A percentile compares a stretch with the other conserved stretches of the same genome.
These are phyloP conservation scores for Meloidogyne floridensis DNA, from an alignment of 1,140 invertebrate genomes.

Conservation along the genomic window DNA sequence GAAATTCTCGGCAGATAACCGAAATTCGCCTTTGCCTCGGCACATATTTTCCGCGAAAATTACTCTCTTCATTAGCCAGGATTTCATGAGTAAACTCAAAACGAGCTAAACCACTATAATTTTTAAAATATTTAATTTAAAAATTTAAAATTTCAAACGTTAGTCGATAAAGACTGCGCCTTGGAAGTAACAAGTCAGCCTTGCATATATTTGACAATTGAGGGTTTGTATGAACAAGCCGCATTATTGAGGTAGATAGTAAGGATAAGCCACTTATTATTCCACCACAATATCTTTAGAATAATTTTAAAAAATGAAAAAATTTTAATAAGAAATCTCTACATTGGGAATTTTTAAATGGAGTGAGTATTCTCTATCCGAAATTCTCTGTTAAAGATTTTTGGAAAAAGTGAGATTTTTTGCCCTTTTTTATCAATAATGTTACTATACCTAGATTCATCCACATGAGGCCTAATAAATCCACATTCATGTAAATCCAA, in stretches of 20 bases:
- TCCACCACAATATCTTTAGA: constrained; percentile 84
- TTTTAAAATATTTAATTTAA: constrained; percentile 24
- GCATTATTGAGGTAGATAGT: constrained; percentile 84
- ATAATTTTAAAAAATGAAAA: constrained; percentile 13
- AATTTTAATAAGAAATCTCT: constrained; percentile 73
- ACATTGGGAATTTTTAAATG: too few species aligned
- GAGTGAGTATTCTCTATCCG: too few species aligned
- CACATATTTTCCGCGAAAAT: constrained; percentile 74
- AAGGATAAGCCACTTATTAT: constrained; percentile 88
- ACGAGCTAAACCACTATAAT: constrained; percentile 76
- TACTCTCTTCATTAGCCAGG: constrained; percentile 76
- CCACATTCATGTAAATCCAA: constrained; percentile 77
- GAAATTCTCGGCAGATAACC: constrained; percentile 86
- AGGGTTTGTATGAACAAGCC: constrained; percentile 76
- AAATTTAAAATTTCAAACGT: constrained; percentile 70
- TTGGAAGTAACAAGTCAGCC: constrained; percentile 78
- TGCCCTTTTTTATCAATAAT: constrained; percentile 90
- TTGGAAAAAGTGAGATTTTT: constrained; percentile 67
- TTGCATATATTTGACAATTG: constrained; percentile 69
- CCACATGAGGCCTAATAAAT: constrained; percentile 15
- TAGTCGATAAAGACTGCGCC: constrained; percentile 89
- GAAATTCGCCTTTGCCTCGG: constrained; percentile 79
- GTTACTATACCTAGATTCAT: constrained; percentile 9
- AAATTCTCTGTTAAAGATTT: too few species aligned
- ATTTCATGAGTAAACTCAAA: constrained; percentile 92